phyloP scores from a whole-genome alignment of 2,797 vertebrate species.

The Phoebastria nigripes region DNA sequence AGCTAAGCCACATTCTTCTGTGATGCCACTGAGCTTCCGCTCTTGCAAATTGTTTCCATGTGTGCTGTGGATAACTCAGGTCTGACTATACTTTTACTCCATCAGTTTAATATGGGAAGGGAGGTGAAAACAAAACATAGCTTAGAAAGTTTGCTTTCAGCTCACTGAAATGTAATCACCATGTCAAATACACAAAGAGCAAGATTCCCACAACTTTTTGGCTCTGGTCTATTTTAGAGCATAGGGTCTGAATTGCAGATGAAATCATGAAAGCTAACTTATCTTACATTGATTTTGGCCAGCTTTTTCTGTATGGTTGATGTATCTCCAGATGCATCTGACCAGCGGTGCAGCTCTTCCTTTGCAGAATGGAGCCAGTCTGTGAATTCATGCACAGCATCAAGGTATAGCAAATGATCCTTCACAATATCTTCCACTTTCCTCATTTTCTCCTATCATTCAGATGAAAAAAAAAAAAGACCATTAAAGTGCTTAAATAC shows the following conservation, averaged over 20 bases:
- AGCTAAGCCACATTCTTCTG: neutral
- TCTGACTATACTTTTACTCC: neutral
- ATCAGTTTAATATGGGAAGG: neutral
- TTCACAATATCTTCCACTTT: slow-evolving; percentile 88
- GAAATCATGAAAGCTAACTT: neutral
- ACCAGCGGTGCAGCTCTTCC: slow-evolving; percentile 97
- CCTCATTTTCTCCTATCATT: slow-evolving; percentile 88
- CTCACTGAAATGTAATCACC: neutral
- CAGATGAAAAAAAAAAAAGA: neutral
- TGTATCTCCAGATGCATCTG: slow-evolving; percentile 89
- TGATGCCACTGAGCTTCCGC: neutral
- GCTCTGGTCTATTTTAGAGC: neutral
- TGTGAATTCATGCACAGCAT: slow-evolving; percentile 91
- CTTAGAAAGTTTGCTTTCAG: neutral
- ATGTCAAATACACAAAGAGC: neutral
- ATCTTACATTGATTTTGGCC: slow-evolving; percentile 87
- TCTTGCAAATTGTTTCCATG: neutral
- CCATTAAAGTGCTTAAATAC: neutral
- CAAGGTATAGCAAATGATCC: slow-evolving; percentile 90
- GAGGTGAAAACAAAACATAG: neutral
- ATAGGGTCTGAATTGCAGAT: neutral
- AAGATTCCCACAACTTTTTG: neutral
- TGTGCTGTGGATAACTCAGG: neutral
- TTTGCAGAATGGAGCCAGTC: slow-evolving; percentile 96
- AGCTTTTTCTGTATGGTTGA: slow-evolving; percentile 86